Evolutionary conservation across 2,113 vertebrate genomes (phyloP).

Genomic region (Taurulus bubalis): DNA sequence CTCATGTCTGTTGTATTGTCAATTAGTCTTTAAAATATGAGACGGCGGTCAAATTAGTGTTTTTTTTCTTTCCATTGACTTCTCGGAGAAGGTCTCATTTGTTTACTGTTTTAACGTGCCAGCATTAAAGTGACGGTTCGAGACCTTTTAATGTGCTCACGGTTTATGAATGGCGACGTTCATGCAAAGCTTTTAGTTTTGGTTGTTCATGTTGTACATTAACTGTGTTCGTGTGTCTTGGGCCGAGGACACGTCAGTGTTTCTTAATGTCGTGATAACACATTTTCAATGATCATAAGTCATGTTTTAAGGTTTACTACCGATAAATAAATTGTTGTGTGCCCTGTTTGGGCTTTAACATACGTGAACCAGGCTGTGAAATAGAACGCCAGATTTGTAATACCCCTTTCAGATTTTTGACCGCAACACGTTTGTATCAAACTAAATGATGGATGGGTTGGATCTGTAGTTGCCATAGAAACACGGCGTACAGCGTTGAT

Average conservation of each 20-base stretch:
- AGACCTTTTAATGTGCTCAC: not conserved
- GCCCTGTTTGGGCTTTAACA: constrained; percentile 36
- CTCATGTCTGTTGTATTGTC: not conserved
- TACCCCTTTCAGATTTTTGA: not conserved
- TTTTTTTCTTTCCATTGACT: not conserved
- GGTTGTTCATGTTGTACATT: not conserved
- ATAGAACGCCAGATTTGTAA: constrained; percentile 3
- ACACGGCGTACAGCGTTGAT: constrained; percentile 35
- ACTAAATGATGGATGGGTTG: not conserved
- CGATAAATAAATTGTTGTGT: constrained; percentile 11
- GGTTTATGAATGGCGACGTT: not conserved
- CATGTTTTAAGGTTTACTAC: not conserved
- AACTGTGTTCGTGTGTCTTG: not conserved
- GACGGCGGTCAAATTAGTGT: not conserved
- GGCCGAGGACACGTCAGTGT: constrained; percentile 4
- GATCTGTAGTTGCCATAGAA: constrained; percentile 58
- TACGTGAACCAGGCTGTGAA: constrained; percentile 33
- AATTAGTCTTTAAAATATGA: not conserved
- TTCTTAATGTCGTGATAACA: not conserved
- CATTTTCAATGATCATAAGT: not conserved
- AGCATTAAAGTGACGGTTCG: not conserved
- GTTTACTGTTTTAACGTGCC: not conserved
- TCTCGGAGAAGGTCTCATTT: not conserved
- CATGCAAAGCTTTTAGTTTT: not conserved
- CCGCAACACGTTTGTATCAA: not conserved